These are phyloP conservation scores for Trinectes maculatus DNA, from an alignment of 2,113 vertebrate species.

Conservation along the genomic window DNA sequence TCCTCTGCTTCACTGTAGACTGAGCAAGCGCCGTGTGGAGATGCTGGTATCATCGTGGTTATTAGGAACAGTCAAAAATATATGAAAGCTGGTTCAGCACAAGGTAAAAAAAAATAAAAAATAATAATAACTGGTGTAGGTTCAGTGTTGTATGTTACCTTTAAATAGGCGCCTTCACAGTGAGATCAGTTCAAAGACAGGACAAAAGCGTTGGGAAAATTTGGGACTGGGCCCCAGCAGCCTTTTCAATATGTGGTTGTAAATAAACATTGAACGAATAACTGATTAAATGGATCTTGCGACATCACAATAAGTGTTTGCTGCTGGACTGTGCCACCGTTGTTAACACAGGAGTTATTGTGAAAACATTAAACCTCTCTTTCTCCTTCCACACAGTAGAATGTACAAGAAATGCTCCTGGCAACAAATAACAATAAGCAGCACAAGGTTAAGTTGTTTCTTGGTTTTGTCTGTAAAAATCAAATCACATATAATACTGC, in stretches of 20 bases:
- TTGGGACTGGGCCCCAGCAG: neutral
- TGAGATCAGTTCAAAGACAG: slow-evolving; percentile 47
- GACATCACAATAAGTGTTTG: slow-evolving; percentile 17
- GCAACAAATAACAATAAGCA: slow-evolving; percentile 34
- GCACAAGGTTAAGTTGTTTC: slow-evolving; percentile 22
- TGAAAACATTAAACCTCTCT: slow-evolving; percentile 35
- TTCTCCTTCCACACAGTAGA: slow-evolving; percentile 34
- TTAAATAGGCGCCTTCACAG: slow-evolving; percentile 43
- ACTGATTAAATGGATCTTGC: slow-evolving; percentile 24
- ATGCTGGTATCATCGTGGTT: slow-evolving; percentile 20
- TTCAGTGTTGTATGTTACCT: slow-evolving; percentile 5
- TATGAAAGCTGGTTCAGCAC: slow-evolving; percentile 15
- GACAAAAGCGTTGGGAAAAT: neutral
- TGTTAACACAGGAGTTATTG: slow-evolving; percentile 26
- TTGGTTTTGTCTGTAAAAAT: slow-evolving; percentile 24
- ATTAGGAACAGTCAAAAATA: slow-evolving; percentile 38
- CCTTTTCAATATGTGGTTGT: neutral
- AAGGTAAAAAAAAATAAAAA: neutral
- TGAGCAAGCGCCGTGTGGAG: slow-evolving; percentile 26
- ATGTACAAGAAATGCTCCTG: slow-evolving; percentile 41
- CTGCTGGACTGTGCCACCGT: slow-evolving; percentile 7
- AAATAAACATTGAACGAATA: slow-evolving; percentile 21
- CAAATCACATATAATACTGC: slow-evolving; percentile 15
- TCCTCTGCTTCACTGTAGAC: slow-evolving; percentile 48
- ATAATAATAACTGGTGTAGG: neutral